These are phyloP conservation scores for Chionis minor DNA, from an alignment of 2,113 vertebrate species.

Conservation along the genomic window DNA sequence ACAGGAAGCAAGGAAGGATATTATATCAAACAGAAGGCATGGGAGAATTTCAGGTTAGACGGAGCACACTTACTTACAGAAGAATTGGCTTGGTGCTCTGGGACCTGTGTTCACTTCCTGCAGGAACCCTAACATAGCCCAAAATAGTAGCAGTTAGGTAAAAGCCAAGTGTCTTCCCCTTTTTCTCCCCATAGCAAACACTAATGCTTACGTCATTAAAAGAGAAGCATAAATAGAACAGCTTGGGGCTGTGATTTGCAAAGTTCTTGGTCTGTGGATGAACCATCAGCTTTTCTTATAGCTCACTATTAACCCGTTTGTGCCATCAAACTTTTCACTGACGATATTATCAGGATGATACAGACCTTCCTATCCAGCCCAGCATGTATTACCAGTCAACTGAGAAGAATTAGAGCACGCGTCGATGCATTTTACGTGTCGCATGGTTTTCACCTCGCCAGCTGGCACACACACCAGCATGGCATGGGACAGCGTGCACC, in stretches of 20 bases:
- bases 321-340: neutral
- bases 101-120: constrained; percentile 43
- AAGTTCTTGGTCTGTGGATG: neutral
- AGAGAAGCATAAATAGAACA: constrained; percentile 21
- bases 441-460: neutral
- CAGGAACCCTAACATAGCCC: constrained; percentile 10
- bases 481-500: neutral
- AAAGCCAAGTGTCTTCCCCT: constrained; percentile 38
- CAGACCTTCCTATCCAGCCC: neutral
- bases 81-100: constrained; percentile 37
- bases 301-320: neutral
- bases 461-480: fast-evolving
- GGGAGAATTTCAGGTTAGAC: constrained; percentile 50
- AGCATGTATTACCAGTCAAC: neutral
- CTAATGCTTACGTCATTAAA: constrained; percentile 17
- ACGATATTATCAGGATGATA: neutral
- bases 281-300: neutral
- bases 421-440: fast-evolving
- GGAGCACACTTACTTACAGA: neutral
- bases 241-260: constrained; percentile 19
- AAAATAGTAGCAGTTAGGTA: constrained; percentile 46
- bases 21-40: constrained; percentile 57
- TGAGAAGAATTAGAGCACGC: neutral
- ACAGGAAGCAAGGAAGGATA: constrained; percentile 56
- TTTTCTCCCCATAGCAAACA: neutral